Evolutionary conservation across 1,140 invertebrate genomes (phyloP).

Genomic region (Bombus waltoni): DNA sequence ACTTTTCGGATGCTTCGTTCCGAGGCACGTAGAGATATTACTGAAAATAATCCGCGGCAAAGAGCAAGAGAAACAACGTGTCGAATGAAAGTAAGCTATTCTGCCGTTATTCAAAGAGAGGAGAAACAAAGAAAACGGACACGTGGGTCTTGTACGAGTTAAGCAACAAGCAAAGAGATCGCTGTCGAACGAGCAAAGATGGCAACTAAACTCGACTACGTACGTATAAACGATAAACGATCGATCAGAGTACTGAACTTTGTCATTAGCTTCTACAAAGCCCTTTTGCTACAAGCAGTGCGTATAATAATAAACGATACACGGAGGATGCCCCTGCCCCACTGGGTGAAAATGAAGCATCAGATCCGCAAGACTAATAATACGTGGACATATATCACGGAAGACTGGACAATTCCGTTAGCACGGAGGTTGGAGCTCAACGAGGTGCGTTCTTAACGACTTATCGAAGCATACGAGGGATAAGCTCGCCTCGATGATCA

Average conservation of each 20-base stretch:
- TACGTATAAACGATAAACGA: not conserved
- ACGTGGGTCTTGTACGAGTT: not conserved
- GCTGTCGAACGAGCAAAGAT: no score
- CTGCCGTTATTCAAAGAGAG: not conserved
- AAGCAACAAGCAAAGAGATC: no score
- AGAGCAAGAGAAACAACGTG: no score
- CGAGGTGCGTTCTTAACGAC: slow-evolving; percentile 67
- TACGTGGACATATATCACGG: slow-evolving; percentile 57
- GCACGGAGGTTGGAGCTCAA: slow-evolving; percentile 50
- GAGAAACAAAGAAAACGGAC: not conserved
- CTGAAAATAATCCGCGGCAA: no score
- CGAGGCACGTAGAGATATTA: no score
- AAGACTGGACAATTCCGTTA: slow-evolving; percentile 56
- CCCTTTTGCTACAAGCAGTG: not conserved
- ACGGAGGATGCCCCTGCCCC: not conserved
- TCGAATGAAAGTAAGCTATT: not conserved
- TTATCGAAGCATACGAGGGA: slow-evolving; percentile 66
- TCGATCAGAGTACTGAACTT: not conserved
- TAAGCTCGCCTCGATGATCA: slow-evolving; percentile 68
- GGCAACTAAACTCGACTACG: no score
- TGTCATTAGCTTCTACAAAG: not conserved
- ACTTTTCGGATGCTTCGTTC: no score
- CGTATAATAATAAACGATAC: slow-evolving; percentile 27
- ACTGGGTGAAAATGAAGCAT: slow-evolving; percentile 1
- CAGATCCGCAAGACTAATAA: slow-evolving; percentile 55